Conservation (phyloP, 1,140 invertebrate species). For the Lutraria rhynchaena region DNA sequence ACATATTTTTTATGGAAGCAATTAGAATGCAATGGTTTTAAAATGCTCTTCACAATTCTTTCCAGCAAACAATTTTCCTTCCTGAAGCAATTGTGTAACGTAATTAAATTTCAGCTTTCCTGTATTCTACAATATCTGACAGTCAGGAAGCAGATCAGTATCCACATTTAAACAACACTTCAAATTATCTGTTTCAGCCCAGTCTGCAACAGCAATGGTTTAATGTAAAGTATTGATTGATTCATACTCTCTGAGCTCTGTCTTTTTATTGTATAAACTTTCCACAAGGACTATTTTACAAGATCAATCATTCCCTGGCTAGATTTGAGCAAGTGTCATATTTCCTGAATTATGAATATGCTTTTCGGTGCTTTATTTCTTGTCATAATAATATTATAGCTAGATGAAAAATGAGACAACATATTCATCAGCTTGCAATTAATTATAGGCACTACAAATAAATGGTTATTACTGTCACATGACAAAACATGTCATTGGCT, state of each 20-base stretch:
- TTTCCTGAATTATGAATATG: slow-evolving; percentile 16
- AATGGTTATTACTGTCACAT: too few species aligned
- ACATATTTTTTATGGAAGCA: slow-evolving; percentile 2
- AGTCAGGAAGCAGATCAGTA: slow-evolving; percentile 12
- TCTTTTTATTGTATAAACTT: slow-evolving; percentile 48
- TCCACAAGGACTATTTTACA: slow-evolving; percentile 2
- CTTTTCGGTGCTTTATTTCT: too few species aligned
- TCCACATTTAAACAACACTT: slow-evolving; percentile 48
- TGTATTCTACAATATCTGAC: slow-evolving; percentile 30
- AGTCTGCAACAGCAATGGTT: slow-evolving; percentile 42
- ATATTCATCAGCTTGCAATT: too few species aligned
- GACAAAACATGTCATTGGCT: too few species aligned
- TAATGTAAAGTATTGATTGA: slow-evolving; percentile 51
- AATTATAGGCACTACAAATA: too few species aligned
- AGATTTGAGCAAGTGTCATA: slow-evolving; percentile 46
- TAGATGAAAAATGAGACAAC: too few species aligned
- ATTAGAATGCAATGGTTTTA: slow-evolving; percentile 26
- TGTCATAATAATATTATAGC: too few species aligned
- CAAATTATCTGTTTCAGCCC: slow-evolving; percentile 18
- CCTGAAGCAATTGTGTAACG: slow-evolving; percentile 32
- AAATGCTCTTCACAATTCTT: slow-evolving; percentile 4
- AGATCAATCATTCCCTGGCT: slow-evolving; percentile 42
- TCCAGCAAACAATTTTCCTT: slow-evolving; percentile 33
- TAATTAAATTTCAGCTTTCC: slow-evolving; percentile 47
- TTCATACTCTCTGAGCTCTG: slow-evolving; percentile 1